Base-by-base conservation (phyloP, 1,140 invertebrate species). In the Achroia grisella region DNA sequence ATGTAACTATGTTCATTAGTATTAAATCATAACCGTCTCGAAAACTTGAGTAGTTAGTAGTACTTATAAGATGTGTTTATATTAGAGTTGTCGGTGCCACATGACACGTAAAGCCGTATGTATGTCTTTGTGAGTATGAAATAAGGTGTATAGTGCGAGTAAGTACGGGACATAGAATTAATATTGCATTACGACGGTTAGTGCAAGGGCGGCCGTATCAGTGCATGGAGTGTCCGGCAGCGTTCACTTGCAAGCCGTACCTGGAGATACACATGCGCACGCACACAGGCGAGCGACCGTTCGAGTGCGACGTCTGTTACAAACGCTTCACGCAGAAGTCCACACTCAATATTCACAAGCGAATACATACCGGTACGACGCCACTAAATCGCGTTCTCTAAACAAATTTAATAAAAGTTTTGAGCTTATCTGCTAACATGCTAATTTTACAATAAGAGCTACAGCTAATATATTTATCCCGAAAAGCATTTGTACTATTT, bases 261-360 rank as follows among this genome's bases (percentile, higher is more conserved):
- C 73, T 92, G 46, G 89, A 92, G 75, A 91, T 93, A 50, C 93
- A 94, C 80, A 91, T 91, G 87, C 87, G 93, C 69, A 92, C 92
- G 42, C 93, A 94, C 79, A 93, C 92, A 10, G 92, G 92, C 40
- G 92, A 93, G 75, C 76, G 89, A 35, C 92, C 92, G 2, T 93
- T 91, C 75, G 86, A 90, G 82, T 94, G 93, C 81, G 89, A 90
- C 55, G 74, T 89, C 44, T 91, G 90, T 71, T 86, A 89, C 53
- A 91, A 91, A 68, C 82, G 90, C 60, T 92, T 92, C 78, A 91
- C 90, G 15, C 90, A 92, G 71, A 92, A 92, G 82, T 91, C 90
- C 42, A 92, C 91, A 57, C 79, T 92, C 52, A 91, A 94, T 86
- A 93, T 93, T 60, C 93, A 95, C 86, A 93, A 93, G 78, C 87